A percentile compares a stretch with the other conserved stretches of the same genome.
Evolutionary conservation across 2,888 invertebrate species (phyloP).

Genomic region (Allolobophora icterica): DNA sequence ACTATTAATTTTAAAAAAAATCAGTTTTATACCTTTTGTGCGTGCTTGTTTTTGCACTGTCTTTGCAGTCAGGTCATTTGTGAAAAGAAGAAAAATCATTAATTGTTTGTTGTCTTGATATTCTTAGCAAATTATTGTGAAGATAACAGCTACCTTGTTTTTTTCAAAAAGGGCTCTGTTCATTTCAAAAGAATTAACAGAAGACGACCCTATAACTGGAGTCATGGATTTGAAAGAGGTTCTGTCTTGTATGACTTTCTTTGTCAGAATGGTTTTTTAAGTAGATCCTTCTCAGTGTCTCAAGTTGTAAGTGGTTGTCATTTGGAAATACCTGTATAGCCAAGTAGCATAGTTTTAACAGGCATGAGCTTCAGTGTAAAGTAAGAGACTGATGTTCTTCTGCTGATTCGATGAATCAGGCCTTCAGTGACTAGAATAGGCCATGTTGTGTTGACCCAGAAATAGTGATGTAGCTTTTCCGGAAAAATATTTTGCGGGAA

Average conservation of each 20-base stretch:
- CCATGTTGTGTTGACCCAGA: not conserved
- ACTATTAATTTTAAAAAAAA: not conserved
- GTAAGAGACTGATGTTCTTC: not conserved
- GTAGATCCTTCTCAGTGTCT: not conserved
- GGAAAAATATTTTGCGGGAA: no score
- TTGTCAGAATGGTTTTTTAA: not conserved
- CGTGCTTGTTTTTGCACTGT: not conserved
- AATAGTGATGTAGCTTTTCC: no score
- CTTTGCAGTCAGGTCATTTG: not conserved
- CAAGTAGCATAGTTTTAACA: not conserved
- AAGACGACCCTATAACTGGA: constrained; percentile 43
- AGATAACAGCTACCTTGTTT: not conserved
- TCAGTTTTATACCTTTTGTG: not conserved
- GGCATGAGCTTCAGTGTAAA: not conserved
- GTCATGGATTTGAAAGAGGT: constrained; percentile 40
- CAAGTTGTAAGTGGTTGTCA: not conserved
- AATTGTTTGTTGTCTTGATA: not conserved
- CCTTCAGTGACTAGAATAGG: not conserved
- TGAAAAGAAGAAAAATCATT: not conserved
- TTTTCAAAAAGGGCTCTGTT: constrained; percentile 42
- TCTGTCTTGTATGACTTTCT: not conserved
- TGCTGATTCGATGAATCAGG: not conserved
- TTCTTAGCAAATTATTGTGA: not conserved
- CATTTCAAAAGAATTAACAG: constrained; percentile 41
- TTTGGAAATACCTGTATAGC: not conserved